Evolutionary conservation across 2,113 vertebrate species (phyloP).

Genomic region (Vireo altiloquus): DNA sequence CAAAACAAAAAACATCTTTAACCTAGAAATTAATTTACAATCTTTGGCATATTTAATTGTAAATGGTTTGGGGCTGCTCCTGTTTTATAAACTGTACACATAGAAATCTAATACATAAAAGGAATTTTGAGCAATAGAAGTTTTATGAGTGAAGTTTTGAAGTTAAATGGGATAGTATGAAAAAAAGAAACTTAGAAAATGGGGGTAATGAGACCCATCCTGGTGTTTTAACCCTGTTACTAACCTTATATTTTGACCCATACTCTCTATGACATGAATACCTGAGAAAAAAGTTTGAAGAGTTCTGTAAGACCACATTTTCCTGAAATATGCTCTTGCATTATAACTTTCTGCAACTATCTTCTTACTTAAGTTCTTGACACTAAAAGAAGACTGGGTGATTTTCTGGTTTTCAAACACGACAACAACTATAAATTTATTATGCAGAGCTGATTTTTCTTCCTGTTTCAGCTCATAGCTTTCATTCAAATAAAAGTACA

Average conservation of each 20-base stretch:
- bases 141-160: not conserved
- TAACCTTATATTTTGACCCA: not conserved
- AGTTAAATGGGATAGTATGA: not conserved
- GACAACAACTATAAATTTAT: not conserved
- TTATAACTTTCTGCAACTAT: not conserved
- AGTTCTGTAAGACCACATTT: not conserved
- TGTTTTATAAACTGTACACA: not conserved
- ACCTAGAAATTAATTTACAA: not conserved
- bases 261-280: not conserved
- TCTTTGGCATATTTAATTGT: not conserved
- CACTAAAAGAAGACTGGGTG: not conserved
- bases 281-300: not conserved
- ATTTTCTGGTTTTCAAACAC: not conserved
- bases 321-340: not conserved
- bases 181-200: not conserved
- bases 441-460: not conserved
- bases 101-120: not conserved
- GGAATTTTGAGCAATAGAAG: not conserved
- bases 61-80: not conserved
- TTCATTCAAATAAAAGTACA: not conserved
- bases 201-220: rapidly evolving
- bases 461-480: not conserved
- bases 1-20: not conserved
- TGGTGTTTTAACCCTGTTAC: not conserved
- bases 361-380: not conserved